Conservation (phyloP, 2,113 vertebrate species). For the Dasyornis broadbenti region DNA sequence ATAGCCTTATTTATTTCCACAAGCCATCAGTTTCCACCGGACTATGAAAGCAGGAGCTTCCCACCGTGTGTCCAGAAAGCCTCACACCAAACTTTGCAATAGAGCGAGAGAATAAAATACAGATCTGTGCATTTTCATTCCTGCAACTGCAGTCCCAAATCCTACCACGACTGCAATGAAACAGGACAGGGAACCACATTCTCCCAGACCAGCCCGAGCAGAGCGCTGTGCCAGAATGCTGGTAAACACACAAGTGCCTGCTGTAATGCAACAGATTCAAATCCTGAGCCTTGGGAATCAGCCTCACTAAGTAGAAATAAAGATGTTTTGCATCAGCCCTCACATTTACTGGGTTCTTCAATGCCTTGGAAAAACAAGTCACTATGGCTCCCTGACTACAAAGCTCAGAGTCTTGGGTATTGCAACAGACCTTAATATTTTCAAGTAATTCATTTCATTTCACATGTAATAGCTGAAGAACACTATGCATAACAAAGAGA, state of each 20-base stretch:
- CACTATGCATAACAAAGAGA: neutral
- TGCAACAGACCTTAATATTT: neutral
- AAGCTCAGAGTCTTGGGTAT: neutral
- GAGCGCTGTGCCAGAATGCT: neutral
- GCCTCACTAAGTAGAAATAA: neutral
- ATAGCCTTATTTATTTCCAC: neutral
- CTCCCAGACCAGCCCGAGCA: neutral
- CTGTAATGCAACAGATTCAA: neutral
- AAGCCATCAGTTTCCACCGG: neutral
- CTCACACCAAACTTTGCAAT: neutral
- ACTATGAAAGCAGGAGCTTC: neutral
- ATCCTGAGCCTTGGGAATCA: neutral
- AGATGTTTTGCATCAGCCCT: neutral
- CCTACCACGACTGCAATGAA: neutral
- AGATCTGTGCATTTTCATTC: neutral
- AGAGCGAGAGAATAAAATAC: rapidly evolving
- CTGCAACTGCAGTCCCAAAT: neutral
- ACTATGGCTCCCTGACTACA: neutral
- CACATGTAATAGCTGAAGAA: neutral
- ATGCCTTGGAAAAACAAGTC: neutral
- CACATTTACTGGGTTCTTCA: neutral
- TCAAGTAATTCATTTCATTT: neutral
- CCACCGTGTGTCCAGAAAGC: neutral
- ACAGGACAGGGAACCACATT: rapidly evolving
- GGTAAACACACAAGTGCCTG: neutral